Percentiles rank a stretch among this genome's conserved stretches.
Evolutionary conservation across 2,888 invertebrate species (phyloP).

Genomic region (Callinectes sapidus): DNA sequence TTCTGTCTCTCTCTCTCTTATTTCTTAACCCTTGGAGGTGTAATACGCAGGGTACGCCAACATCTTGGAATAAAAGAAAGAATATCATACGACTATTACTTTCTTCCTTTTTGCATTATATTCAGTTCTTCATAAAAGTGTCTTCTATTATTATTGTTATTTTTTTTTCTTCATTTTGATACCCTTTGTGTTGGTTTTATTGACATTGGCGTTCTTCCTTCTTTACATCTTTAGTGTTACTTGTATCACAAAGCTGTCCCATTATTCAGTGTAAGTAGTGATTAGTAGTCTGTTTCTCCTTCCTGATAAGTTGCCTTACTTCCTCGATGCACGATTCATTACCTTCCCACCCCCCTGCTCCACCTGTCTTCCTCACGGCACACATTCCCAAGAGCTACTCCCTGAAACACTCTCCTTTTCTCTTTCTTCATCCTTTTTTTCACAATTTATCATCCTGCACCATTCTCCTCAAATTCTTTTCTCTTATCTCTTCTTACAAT

Average conservation of each 20-base stretch:
- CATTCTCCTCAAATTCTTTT: background rate
- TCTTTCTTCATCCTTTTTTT: background rate
- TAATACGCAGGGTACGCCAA: background rate
- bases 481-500: background rate
- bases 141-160: background rate
- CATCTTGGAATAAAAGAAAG: too few species aligned
- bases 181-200: too few species aligned
- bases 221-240: background rate
- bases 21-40: background rate
- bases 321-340: background rate
- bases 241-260: background rate
- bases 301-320: background rate
- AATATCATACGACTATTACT: background rate
- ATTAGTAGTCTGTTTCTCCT: background rate
- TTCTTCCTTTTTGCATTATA: background rate
- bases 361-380: background rate
- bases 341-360: background rate
- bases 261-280: background rate
- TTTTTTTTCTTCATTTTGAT: background rate
- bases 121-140: background rate
- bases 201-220: background rate
- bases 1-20: background rate
- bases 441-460: background rate
- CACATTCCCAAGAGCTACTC: background rate
- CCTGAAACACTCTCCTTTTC: background rate